Conservation (phyloP, 2,797 vertebrate genomes). For the Nannoperca obscura region DNA sequence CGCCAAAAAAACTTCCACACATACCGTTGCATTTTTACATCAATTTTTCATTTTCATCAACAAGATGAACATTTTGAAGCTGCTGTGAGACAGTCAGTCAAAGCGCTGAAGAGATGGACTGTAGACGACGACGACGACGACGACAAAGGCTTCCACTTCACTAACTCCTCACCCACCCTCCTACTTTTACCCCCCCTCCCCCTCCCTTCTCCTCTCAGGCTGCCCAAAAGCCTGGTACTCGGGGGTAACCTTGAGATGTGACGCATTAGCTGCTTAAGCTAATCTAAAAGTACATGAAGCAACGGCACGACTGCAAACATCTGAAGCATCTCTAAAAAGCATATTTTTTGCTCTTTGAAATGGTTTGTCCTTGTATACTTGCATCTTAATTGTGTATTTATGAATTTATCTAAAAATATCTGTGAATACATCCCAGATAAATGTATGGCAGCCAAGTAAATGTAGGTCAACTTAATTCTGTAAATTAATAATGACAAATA, state of each 20-base stretch:
- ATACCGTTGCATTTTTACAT: neutral
- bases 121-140: conserved; percentile 29
- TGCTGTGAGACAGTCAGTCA: conserved; percentile 19
- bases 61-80: conserved; percentile 14
- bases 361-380: neutral
- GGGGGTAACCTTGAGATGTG: conserved; percentile 79
- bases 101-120: conserved; percentile 5
- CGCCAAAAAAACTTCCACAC: neutral
- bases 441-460: neutral
- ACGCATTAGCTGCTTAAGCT: conserved; percentile 66
- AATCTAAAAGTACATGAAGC: conserved; percentile 24
- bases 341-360: neutral
- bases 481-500: conserved; percentile 3
- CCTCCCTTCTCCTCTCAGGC: neutral
- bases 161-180: conserved; percentile 25
- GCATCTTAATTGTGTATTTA: neutral
- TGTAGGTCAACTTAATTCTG: conserved; percentile 30
- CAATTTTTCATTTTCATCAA: neutral
- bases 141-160: conserved; percentile 5
- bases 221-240: conserved; percentile 49
- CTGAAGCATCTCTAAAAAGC: neutral
- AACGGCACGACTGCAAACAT: neutral
- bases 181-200: conserved; percentile 20
- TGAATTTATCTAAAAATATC: neutral
- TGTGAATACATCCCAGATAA: neutral